These are phyloP conservation scores for Epinephelus awoara DNA, from an alignment of 2,797 vertebrate genomes.

Conservation along the genomic window DNA sequence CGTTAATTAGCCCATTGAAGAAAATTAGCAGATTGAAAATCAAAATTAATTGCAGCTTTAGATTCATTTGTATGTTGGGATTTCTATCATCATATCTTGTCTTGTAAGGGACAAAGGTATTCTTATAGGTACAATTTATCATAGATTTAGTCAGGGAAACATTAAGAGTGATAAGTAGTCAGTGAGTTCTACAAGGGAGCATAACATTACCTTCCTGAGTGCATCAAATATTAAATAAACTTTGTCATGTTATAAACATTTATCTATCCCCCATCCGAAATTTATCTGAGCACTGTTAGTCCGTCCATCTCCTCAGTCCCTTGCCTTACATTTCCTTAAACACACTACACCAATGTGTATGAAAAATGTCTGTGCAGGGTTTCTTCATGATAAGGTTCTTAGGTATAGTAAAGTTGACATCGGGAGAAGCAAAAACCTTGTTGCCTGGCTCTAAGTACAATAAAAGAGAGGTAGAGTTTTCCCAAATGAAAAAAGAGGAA, in stretches of 20 bases:
- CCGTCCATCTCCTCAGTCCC: slow-evolving; percentile 5
- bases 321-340: slow-evolving; percentile 18
- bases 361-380: background rate
- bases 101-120: background rate
- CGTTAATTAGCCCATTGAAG: background rate
- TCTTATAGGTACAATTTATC: slow-evolving; percentile 1
- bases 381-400: slow-evolving; percentile 15
- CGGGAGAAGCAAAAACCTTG: slow-evolving; percentile 30
- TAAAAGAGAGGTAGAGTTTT: slow-evolving; percentile 53
- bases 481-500: slow-evolving; percentile 57
- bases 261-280: slow-evolving; percentile 7
- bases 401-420: slow-evolving; percentile 24
- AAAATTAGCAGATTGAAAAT: background rate
- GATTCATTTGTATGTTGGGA: background rate
- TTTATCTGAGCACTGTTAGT: slow-evolving; percentile 25
- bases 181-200: background rate
- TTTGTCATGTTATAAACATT: slow-evolving; percentile 14
- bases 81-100: background rate
- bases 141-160: slow-evolving; percentile 1
- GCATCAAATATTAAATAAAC: slow-evolving; percentile 37
- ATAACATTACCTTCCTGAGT: background rate
- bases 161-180: background rate
- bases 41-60: background rate
- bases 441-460: slow-evolving; percentile 40
- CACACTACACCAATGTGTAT: slow-evolving; percentile 10